Evolutionary conservation across 2,888 invertebrate species (phyloP).

Genomic region (Gymnosoma rotundatum): DNA sequence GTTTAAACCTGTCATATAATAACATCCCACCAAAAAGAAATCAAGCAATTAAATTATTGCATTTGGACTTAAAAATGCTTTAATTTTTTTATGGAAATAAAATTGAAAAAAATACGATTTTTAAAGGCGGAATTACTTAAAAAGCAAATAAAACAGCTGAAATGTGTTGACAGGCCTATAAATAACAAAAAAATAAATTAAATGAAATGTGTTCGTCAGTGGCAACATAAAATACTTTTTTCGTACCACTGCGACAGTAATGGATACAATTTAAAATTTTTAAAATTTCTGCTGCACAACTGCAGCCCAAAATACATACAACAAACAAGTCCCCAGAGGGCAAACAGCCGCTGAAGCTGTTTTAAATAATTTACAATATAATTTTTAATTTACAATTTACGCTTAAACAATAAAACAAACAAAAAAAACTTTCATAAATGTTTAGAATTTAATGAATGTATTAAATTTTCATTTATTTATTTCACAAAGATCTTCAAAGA

Average conservation of each 20-base stretch:
- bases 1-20: no score
- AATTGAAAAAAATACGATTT: background rate
- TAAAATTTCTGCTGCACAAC: conserved; percentile 53
- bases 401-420: conserved; percentile 2
- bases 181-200: conserved; percentile 73
- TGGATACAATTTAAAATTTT: conserved; percentile 67
- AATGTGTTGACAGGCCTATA: conserved; percentile 78
- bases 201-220: conserved; percentile 48
- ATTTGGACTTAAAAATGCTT: no score
- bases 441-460: conserved; percentile 59
- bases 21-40: no score
- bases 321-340: conserved; percentile 70
- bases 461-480: conserved; percentile 61
- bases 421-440: conserved; percentile 25
- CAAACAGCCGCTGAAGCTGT: conserved; percentile 72
- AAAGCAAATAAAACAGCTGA: conserved; percentile 77
- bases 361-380: conserved; percentile 41
- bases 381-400: conserved; percentile 34
- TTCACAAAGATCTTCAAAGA: background rate
- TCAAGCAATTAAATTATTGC: no score
- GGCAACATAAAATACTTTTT: conserved; percentile 52
- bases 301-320: conserved; percentile 11
- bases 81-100: background rate
- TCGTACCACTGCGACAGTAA: conserved; percentile 62
- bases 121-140: conserved; percentile 40